Evolutionary conservation across 2,113 vertebrate genomes (phyloP), one percentile per base, ranked within the genome.

Genomic region (Cebus imitator): DNA sequence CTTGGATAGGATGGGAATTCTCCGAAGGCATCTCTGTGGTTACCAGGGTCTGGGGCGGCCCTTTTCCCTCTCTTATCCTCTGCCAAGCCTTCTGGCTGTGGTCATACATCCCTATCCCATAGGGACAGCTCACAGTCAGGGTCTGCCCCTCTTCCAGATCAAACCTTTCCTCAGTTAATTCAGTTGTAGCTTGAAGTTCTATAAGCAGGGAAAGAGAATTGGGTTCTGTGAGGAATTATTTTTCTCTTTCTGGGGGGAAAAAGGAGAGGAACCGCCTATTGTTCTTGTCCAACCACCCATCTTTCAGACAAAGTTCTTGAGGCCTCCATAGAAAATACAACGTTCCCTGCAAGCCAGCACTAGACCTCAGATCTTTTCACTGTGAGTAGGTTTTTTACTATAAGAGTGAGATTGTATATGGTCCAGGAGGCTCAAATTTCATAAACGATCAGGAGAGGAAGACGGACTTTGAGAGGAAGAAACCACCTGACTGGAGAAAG

Each of bases 81-180:
- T 97, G 95, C 94, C 82, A 97, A 25, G 90, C 95, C 84, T 96
- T 96, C 84, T 0, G 40, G 27, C 9, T 81, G 0, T 0, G 0
- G 0, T 0, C 0, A 2, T 95, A 87, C 4, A 72, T 86, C 32
- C 13, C 0, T 2, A 2, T 87, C 50, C 66, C 0, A 1, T n/a
- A 68, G 16, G 37, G 55, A 55, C 96, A 91, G 0, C 0, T 0
- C 70, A 76, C 35, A 0, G 0, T 13, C 37, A 98, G 32, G 50
- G 18, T 79, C 48, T 84, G 23, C 10, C 95, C 90, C 75, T 85
- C 96, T 0, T 2, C 0, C 30, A 0, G 18, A 3, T 7, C 21
- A 25, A 3, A 16, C 20, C 45, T 4, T 8, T 35, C 70, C 27
- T 96, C 84, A 0, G 0, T 0, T 25, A 3, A 16, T 12, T 48